These are phyloP conservation scores for Nymphalis polychloros DNA, from an alignment of 2,888 invertebrate species.

Conservation along the genomic window DNA sequence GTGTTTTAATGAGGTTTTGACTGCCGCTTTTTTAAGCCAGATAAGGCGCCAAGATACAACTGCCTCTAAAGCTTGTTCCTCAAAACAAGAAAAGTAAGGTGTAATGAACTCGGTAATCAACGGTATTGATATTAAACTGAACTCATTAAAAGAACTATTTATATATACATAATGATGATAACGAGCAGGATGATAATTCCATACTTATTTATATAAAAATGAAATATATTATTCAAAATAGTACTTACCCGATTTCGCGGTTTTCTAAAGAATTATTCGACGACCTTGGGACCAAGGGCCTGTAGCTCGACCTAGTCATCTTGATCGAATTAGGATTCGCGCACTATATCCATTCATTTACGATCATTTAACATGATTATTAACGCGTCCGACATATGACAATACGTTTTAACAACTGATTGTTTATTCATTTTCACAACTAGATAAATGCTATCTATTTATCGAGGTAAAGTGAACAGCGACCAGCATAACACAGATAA, in stretches of 20 bases:
- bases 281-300: constrained; percentile 70
- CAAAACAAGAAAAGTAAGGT: constrained; percentile 12
- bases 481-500: constrained; percentile 42
- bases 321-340: constrained; percentile 36
- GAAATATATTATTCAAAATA: background rate
- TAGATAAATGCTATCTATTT: constrained; percentile 54
- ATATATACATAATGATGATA: background rate
- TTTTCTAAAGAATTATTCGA: constrained; percentile 69
- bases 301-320: constrained; percentile 75
- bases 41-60: constrained; percentile 10
- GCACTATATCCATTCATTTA: constrained; percentile 30
- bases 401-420: constrained; percentile 58
- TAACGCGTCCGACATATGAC: constrained; percentile 55
- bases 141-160: background rate
- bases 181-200: background rate
- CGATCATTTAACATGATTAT: constrained; percentile 18
- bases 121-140: background rate
- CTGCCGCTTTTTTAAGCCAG: background rate
- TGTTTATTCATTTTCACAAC: constrained; percentile 48
- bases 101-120: constrained; percentile 25
- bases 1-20: background rate
- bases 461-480: constrained; percentile 47
- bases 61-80: constrained; percentile 1
- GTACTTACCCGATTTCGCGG: constrained; percentile 68
- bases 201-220: constrained; percentile 1